These are phyloP conservation scores for Varanus salvator DNA, from an alignment of 2,113 vertebrate species.

Conservation along the genomic window DNA sequence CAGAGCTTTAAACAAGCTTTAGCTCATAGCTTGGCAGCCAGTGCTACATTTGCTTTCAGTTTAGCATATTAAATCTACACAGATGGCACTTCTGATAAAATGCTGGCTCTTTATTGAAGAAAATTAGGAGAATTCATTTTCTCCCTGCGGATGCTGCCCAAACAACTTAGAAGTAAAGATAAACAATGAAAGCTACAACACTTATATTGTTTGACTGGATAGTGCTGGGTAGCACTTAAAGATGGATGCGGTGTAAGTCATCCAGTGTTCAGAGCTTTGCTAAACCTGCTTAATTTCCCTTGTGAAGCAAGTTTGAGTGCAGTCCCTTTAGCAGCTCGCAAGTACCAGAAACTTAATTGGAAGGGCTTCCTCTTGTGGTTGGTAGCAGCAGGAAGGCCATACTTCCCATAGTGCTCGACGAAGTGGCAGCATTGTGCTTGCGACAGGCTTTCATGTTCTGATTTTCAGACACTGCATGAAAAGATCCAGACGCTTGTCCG, in stretches of 20 bases:
- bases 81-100: neutral
- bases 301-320: conserved; percentile 46
- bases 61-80: neutral
- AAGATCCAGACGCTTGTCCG: conserved; percentile 2
- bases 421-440: conserved; percentile 46
- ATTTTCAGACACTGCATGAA: conserved; percentile 34
- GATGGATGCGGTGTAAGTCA: conserved; percentile 54
- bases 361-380: conserved; percentile 31
- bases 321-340: conserved; percentile 53
- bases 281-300: conserved; percentile 55
- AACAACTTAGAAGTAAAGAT: neutral
- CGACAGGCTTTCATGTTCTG: conserved; percentile 45
- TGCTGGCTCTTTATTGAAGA: neutral
- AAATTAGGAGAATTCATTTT: neutral
- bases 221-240: conserved; percentile 56
- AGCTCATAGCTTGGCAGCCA: neutral
- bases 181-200: conserved; percentile 35
- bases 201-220: conserved; percentile 37
- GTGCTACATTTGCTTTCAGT: neutral
- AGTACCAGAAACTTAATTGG: conserved; percentile 55
- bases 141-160: neutral
- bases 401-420: conserved; percentile 12
- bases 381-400: neutral
- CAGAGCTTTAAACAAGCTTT: neutral
- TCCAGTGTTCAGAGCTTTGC: conserved; percentile 37